A percentile compares a stretch with the other conserved stretches of the same genome.
Conservation (phyloP, 1,140 invertebrate species). For the Agrypnia vestita region DNA sequence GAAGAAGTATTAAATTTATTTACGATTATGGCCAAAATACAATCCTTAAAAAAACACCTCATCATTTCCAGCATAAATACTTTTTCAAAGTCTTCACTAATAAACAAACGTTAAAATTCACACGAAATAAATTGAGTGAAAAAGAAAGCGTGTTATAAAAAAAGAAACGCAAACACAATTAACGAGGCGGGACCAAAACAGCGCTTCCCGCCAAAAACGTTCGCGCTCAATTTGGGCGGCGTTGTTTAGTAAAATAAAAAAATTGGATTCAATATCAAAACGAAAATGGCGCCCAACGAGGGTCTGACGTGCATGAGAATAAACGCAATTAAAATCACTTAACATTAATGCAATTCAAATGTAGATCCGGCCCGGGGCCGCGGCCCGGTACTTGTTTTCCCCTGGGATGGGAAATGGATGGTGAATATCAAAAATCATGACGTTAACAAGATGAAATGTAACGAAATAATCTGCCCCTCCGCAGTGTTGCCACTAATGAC, state of each 20-base stretch:
- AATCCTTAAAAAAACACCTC: too few species aligned
- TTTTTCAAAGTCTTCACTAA: too few species aligned
- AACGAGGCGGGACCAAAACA: conserved; percentile 26
- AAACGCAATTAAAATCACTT: conserved; percentile 61
- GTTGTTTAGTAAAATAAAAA: conserved; percentile 38
- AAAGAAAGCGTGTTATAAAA: conserved; percentile 22
- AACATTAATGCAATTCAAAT: conserved; percentile 50
- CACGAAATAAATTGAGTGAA: neutral
- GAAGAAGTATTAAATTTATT: too few species aligned
- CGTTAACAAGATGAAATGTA: conserved; percentile 26
- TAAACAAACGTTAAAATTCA: too few species aligned
- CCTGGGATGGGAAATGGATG: conserved; percentile 9
- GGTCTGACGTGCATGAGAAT: conserved; percentile 58
- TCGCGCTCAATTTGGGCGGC: conserved; percentile 33
- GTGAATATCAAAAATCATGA: neutral
- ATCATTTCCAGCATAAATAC: too few species aligned
- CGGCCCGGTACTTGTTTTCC: neutral
- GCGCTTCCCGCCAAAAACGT: conserved; percentile 17
- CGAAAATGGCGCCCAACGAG: conserved; percentile 51
- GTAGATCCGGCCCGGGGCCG: neutral
- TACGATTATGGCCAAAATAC: too few species aligned
- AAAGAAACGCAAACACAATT: conserved; percentile 22
- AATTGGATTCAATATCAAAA: conserved; percentile 36
- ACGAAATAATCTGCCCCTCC: conserved; percentile 32
- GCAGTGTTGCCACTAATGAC: neutral